Base-by-base conservation (phyloP, 2,888 invertebrate species). In the Nomada ferruginata region DNA sequence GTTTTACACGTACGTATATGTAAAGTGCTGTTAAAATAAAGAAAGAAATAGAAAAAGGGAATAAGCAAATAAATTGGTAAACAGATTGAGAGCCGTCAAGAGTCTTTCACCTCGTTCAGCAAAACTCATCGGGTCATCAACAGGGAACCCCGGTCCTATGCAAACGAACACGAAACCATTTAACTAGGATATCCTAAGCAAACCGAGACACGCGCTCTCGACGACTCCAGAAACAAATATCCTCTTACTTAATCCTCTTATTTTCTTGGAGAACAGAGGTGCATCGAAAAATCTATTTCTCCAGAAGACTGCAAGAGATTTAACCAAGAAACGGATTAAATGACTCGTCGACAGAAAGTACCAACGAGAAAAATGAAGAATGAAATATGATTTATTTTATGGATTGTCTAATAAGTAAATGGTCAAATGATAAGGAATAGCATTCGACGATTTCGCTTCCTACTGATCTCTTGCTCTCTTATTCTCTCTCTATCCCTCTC, bases 101-200 rank as follows among this genome's bases (percentile, higher is more conserved):
- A 52, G 50, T 64, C 55, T 83, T 79, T 78, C 71, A 83, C 73
- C 83, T 83, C 81, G 66, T 83, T 83, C 79, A 72, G 76, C 63
- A 78, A 79, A 81, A 83, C 79, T 29, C 52, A 42, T 13, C 18
- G 29, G 10, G 50, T 23, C 79, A 47, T 11, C 81, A 76, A 82
- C 79, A 78, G 78, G 77, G 83, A 79, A 82, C 83, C 84, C 83
- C 82, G 82, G 85, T 86, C 82, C 79, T 82, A 53, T 64, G 66
- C 71, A 81, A 87, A 79, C 79, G 70, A 66, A 78, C 64, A 71
- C 74, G 68, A 68, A 85, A 82, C 23, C 63, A 57, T 68, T 78
- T 68, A 60, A 47, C 65, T 63, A 63, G 52, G 66, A 76, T 63
- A 61, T 52, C 61, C 79, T 80, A 79, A 79, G 63, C 26, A 77